Evolutionary conservation across 2,888 invertebrate species (phyloP).

Genomic region (Loripinus fragilis): DNA sequence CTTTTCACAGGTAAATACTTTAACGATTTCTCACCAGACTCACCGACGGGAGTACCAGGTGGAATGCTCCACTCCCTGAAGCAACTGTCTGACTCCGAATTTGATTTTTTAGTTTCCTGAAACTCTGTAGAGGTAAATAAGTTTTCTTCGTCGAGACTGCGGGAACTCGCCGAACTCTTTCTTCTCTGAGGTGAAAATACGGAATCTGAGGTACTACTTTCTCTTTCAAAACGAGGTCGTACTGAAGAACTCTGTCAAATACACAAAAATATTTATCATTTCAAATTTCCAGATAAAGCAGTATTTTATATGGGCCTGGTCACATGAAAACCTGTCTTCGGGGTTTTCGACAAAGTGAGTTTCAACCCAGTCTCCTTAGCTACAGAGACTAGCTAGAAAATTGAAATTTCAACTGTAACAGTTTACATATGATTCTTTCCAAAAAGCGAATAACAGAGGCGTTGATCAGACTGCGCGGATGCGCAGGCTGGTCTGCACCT

Average conservation of each 20-base stretch:
- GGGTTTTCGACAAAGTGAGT: too few relatives aligned
- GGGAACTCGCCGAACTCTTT: slow-evolving; percentile 58
- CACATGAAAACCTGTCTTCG: too few relatives aligned
- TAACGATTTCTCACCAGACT: background rate
- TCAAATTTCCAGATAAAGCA: too few relatives aligned
- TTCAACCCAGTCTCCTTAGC: too few relatives aligned
- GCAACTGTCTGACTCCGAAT: background rate
- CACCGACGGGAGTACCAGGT: background rate
- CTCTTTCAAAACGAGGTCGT: slow-evolving; percentile 51
- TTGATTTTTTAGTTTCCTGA: background rate
- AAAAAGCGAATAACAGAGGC: too few relatives aligned
- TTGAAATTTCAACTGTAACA: too few relatives aligned
- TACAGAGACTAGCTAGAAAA: too few relatives aligned
- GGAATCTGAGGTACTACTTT: slow-evolving; percentile 59
- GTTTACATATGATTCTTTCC: too few relatives aligned
- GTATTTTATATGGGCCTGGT: too few relatives aligned
- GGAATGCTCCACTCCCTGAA: slow-evolving; percentile 1
- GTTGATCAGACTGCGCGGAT: too few relatives aligned
- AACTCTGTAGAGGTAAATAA: slow-evolving; percentile 2
- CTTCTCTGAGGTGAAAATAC: slow-evolving; percentile 58
- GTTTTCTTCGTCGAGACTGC: slow-evolving; percentile 53
- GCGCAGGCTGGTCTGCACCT: too few relatives aligned
- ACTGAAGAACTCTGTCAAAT: slow-evolving; percentile 31
- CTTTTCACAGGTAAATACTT: slow-evolving; percentile 37
- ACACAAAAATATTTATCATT: too few relatives aligned